A percentile compares a stretch with the other conserved stretches of the same genome.
Evolutionary conservation across 2,888 invertebrate genomes (phyloP).

Genomic region (Caenorhabditis parvicauda): DNA sequence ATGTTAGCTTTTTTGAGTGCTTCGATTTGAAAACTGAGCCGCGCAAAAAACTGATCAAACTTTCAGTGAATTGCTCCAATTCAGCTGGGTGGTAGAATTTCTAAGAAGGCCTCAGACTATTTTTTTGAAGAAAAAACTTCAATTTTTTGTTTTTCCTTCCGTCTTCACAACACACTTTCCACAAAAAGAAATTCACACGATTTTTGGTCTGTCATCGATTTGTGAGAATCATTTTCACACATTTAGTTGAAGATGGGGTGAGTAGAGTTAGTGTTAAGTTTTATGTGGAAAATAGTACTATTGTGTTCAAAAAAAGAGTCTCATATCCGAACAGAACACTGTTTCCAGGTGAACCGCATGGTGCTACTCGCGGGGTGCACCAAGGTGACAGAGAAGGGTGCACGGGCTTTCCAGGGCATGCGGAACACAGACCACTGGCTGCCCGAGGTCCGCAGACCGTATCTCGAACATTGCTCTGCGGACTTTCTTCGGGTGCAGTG

Average conservation of each 20-base stretch:
- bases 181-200: no score
- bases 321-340: no score
- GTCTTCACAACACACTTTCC: no score
- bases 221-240: no score
- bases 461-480: conserved; percentile 53
- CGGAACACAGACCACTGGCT: conserved; percentile 60
- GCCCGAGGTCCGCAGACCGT: conserved; percentile 46
- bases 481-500: conserved; percentile 56
- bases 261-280: no score
- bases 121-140: no score
- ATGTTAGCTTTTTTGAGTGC: not conserved
- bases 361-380: conserved; percentile 55
- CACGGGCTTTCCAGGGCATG: conserved; percentile 60
- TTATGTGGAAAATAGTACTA: no score
- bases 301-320: no score
- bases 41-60: conserved; percentile 48
- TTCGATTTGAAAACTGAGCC: conserved; percentile 30
- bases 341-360: conserved; percentile 43
- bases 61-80: conserved; percentile 48
- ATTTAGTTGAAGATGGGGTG: no score
- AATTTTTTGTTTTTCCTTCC: no score
- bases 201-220: no score
- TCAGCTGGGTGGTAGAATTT: conserved; percentile 52
- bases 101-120: not conserved
- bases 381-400: conserved; percentile 54